Conservation (phyloP, 1,140 invertebrate genomes). For the Drosophila subobscura region DNA sequence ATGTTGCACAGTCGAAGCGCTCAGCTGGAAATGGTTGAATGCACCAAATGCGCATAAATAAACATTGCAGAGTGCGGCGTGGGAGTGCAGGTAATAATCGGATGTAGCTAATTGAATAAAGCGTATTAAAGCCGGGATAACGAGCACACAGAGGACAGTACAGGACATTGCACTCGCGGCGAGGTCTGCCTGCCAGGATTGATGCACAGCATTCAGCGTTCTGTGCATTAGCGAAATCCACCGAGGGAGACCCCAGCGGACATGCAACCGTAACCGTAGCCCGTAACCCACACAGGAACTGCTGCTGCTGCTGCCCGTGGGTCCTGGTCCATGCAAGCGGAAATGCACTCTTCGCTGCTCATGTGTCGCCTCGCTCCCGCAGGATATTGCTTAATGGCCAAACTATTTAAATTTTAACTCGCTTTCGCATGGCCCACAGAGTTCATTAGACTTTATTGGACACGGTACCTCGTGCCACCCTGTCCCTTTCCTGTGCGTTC, state of each 20-base stretch:
- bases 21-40: conserved; percentile 74
- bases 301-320: conserved; percentile 34
- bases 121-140: conserved; percentile 65
- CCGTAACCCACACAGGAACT: conserved; percentile 24
- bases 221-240: conserved; percentile 53
- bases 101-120: conserved; percentile 81
- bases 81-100: conserved; percentile 75
- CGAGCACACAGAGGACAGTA: conserved; percentile 12
- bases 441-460: conserved; percentile 39
- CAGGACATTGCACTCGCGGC: conserved; percentile 33
- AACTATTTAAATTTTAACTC: conserved; percentile 76
- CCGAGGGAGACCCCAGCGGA: conserved; percentile 15
- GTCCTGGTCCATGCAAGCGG: conserved; percentile 43
- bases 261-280: neutral
- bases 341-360: conserved; percentile 33
- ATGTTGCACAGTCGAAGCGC: conserved; percentile 72
- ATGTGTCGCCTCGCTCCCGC: conserved; percentile 19
- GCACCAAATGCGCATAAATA: conserved; percentile 60
- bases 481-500: no score
- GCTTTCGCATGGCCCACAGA: conserved; percentile 27
- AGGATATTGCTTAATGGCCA: conserved; percentile 71
- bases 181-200: neutral
- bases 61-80: conserved; percentile 60
- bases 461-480: no score
- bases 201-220: conserved; percentile 15